These are phyloP conservation scores for Psilopsiagon aymara DNA, from an alignment of 2,113 vertebrate species.

Conservation along the genomic window DNA sequence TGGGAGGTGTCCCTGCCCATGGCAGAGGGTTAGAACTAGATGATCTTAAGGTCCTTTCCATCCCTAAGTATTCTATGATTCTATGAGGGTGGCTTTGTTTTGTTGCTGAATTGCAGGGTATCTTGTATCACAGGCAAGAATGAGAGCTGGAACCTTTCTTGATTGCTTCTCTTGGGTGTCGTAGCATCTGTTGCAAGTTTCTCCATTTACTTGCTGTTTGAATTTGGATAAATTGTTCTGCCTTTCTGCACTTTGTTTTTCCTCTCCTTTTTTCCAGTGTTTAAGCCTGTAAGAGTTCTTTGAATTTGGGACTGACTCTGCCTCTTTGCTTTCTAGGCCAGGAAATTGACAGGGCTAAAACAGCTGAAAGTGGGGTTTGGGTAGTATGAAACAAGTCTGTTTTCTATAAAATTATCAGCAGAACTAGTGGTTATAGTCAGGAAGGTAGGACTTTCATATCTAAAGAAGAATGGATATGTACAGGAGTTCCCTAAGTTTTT, in stretches of 20 bases:
- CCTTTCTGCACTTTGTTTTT: neutral
- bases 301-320: neutral
- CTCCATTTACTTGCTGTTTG: neutral
- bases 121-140: neutral
- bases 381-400: neutral
- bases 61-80: too few relatives aligned
- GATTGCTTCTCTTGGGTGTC: neutral
- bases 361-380: neutral
- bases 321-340: neutral
- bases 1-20: too few relatives aligned
- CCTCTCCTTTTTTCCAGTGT: neutral
- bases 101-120: neutral
- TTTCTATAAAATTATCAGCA: neutral
- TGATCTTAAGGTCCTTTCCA: too few relatives aligned
- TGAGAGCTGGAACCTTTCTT: neutral
- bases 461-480: neutral
- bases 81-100: rapidly evolving
- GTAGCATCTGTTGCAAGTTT: neutral
- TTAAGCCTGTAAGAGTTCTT: neutral
- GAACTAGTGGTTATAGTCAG: neutral
- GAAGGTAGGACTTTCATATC: neutral
- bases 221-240: neutral
- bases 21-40: too few relatives aligned
- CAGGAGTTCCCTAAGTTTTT: neutral
- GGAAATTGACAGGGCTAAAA: neutral